These are phyloP conservation scores for Amyelois transitella DNA, from an alignment of 1,140 invertebrate genomes.

Conservation along the genomic window DNA sequence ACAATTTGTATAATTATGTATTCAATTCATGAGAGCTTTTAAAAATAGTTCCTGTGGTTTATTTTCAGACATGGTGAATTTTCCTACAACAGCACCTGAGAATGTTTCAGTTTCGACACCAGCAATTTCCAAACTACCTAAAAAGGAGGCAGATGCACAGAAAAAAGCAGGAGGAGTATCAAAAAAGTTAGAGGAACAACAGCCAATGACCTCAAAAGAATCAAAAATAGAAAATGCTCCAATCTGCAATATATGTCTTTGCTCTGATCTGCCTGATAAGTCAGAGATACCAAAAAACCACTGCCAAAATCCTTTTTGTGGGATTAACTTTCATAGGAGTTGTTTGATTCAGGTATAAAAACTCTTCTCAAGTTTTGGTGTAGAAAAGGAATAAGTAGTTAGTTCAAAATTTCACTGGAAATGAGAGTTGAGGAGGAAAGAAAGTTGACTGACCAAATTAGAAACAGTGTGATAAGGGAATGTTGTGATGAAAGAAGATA, in stretches of 20 bases:
- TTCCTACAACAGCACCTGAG: slow-evolving; percentile 1
- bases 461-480: too few relatives aligned
- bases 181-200: not conserved
- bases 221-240: slow-evolving; percentile 8
- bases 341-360: slow-evolving; percentile 36
- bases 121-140: too few relatives aligned
- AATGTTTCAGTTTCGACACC: too few relatives aligned
- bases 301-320: slow-evolving; percentile 44
- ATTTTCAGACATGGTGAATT: slow-evolving; percentile 14
- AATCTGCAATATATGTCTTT: slow-evolving; percentile 47
- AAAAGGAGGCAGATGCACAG: too few relatives aligned
- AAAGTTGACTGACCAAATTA: too few relatives aligned
- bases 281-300: slow-evolving; percentile 38
- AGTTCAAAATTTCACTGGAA: too few relatives aligned
- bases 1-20: too few relatives aligned
- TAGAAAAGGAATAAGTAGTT: too few relatives aligned
- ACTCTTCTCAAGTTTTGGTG: not conserved
- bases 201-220: too few relatives aligned
- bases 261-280: slow-evolving; percentile 30
- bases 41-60: not conserved
- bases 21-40: too few relatives aligned
- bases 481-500: too few relatives aligned
- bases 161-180: not conserved
- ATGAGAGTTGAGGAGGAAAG: too few relatives aligned
- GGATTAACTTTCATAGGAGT: slow-evolving; percentile 42